These are phyloP conservation scores for Endomychus coccineus DNA, from an alignment of 2,888 invertebrate genomes.

Conservation along the genomic window DNA sequence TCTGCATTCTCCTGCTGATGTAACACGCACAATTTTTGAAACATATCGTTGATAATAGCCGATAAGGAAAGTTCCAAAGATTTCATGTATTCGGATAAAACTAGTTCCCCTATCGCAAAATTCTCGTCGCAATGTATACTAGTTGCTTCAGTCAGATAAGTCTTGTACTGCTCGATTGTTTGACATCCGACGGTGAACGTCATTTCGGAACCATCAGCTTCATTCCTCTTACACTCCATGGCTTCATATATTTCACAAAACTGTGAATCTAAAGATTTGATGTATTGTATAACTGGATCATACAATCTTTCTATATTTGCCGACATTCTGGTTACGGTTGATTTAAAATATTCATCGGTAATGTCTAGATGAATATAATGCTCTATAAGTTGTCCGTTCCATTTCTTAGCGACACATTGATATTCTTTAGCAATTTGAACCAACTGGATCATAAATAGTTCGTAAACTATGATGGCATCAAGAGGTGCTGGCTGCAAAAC, in stretches of 20 bases:
- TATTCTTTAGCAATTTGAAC: conserved; percentile 21
- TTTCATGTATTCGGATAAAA: conserved; percentile 56
- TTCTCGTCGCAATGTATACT: conserved; percentile 60
- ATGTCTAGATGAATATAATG: conserved; percentile 33
- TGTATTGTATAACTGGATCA: conserved; percentile 50
- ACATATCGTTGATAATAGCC: conserved; percentile 54
- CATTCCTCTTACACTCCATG: conserved; percentile 41
- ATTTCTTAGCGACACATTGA: conserved; percentile 47
- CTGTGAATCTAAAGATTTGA: conserved; percentile 47
- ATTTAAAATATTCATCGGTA: conserved; percentile 36
- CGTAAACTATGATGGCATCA: conserved; percentile 51
- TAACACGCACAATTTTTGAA: conserved; percentile 53
- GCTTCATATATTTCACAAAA: conserved; percentile 49
- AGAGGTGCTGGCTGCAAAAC: conserved; percentile 53
- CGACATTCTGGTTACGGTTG: conserved; percentile 49
- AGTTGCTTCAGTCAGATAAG: conserved; percentile 53
- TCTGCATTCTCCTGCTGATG: conserved; percentile 60
- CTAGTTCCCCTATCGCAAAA: conserved; percentile 57
- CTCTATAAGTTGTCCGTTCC: conserved; percentile 46
- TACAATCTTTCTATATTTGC: conserved; percentile 50
- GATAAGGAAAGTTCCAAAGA: conserved; percentile 54
- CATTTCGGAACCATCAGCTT: conserved; percentile 49
- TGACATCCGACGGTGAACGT: conserved; percentile 54
- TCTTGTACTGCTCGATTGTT: conserved; percentile 55
- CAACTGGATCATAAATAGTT: conserved; percentile 46